Percentiles rank a stretch among this genome's conserved stretches.
These are phyloP conservation scores for Urocitellus parryii DNA, from an alignment of 2,113 vertebrate genomes.

Conservation along the genomic window DNA sequence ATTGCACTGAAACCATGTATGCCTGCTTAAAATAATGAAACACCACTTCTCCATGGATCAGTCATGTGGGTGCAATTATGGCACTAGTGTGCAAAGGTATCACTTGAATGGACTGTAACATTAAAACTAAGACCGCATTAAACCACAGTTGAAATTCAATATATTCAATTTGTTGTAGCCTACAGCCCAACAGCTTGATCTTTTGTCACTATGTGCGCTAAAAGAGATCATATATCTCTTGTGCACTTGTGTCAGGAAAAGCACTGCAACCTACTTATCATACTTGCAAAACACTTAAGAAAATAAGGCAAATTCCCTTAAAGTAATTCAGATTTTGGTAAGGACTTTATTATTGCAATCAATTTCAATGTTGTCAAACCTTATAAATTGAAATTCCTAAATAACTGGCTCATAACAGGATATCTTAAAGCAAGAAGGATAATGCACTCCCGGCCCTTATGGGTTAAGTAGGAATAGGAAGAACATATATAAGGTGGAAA, in stretches of 20 bases:
- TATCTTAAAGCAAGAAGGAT: slow-evolving; percentile 62
- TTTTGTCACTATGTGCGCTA: slow-evolving; percentile 53
- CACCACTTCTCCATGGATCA: not conserved
- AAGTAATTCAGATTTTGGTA: slow-evolving; percentile 71
- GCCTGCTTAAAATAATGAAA: slow-evolving; percentile 30
- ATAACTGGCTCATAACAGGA: slow-evolving; percentile 31
- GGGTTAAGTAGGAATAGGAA: not conserved
- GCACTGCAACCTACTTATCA: slow-evolving; percentile 64
- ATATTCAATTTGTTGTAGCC: slow-evolving; percentile 69
- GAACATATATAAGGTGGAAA: not conserved
- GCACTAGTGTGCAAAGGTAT: not conserved
- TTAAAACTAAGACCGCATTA: slow-evolving; percentile 33
- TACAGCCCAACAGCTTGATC: slow-evolving; percentile 58
- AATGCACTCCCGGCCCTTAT: too few relatives aligned
- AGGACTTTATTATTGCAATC: slow-evolving; percentile 73
- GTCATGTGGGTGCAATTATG: slow-evolving; percentile 17
- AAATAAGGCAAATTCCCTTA: slow-evolving; percentile 64
- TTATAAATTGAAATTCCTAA: slow-evolving; percentile 72
- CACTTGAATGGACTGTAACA: slow-evolving; percentile 38
- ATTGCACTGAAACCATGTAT: slow-evolving; percentile 1
- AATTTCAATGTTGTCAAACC: slow-evolving; percentile 73
- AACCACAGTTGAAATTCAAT: slow-evolving; percentile 54
- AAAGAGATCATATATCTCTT: slow-evolving; percentile 65
- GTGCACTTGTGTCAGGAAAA: slow-evolving; percentile 66
- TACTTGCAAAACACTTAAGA: slow-evolving; percentile 76